phyloP scores from a whole-genome alignment of 2,797 vertebrate genomes.

The Brotula barbata region DNA sequence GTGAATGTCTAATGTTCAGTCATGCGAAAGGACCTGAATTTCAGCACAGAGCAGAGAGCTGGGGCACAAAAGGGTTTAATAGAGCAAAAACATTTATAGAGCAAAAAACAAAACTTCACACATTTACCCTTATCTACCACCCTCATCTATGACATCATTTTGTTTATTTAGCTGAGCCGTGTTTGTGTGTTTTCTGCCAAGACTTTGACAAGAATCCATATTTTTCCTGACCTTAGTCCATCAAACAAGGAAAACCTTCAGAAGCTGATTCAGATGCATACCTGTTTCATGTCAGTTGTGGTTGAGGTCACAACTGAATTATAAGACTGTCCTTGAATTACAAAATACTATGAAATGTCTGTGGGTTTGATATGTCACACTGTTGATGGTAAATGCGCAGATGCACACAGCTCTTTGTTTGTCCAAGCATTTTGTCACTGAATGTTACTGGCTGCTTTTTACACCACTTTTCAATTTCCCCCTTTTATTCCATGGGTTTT shows the following conservation, averaged over 20 bases:
- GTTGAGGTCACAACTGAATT: slow-evolving; percentile 11
- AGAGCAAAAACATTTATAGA: slow-evolving; percentile 18
- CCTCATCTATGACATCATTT: slow-evolving; percentile 43
- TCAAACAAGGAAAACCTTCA: slow-evolving; percentile 39
- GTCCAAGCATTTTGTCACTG: slow-evolving; percentile 18
- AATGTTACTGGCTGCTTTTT: slow-evolving; percentile 26
- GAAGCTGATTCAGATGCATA: slow-evolving; percentile 44
- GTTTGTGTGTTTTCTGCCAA: slow-evolving; percentile 18
- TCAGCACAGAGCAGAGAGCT: neutral
- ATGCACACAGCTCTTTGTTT: slow-evolving; percentile 26
- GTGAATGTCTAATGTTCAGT: too few species aligned
- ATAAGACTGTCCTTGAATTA: slow-evolving; percentile 31
- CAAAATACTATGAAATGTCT: slow-evolving; percentile 37
- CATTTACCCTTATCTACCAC: neutral
- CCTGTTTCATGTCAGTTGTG: slow-evolving; percentile 33
- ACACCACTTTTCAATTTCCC: slow-evolving; percentile 41
- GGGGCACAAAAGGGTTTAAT: neutral
- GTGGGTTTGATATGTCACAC: slow-evolving; percentile 42
- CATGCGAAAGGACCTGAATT: too few species aligned
- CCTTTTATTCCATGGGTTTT: slow-evolving; percentile 3
- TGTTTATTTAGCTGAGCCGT: neutral
- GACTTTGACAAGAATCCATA: slow-evolving; percentile 32
- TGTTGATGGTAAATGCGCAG: slow-evolving; percentile 23
- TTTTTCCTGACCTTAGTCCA: slow-evolving; percentile 29
- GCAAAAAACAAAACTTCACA: slow-evolving; percentile 31